Evolutionary conservation across 1,140 invertebrate species (phyloP), one percentile per base, ranked within the genome.

Genomic region (Tetramorium simillimum): DNA sequence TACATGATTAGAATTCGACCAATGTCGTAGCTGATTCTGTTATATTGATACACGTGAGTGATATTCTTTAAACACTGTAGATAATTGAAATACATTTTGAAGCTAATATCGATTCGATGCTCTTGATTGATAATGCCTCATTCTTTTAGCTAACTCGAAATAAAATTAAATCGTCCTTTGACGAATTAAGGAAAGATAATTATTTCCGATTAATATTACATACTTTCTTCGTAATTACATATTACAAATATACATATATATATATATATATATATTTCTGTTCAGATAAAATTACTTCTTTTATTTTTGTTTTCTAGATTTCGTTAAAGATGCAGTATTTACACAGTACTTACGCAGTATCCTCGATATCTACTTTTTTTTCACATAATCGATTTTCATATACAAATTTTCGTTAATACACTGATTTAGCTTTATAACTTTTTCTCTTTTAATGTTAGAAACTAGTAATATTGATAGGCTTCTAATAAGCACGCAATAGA

Each of bases 1-100:
- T 84, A 60, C 16, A 37, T 67, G 60, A 67, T 63, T 88, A 63
- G 65, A 28, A 89, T 67, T 88, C 51, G 28, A 58, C 78, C 28
- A 72, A 51, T 76, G 75, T 63, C 63, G 37, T 69, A 21, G 37
- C 46, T 86, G 78, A 89, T 75, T 77, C 43, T 46, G 10, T 62
- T 65, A 53, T 63, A 62, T 77, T 88, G 72, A 89, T 12, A 67
- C 37, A 28, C 10, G 33, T 33, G 21, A 46, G 12, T 33, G 28
- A 72, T 9, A 33, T 37, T 51, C 18, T 51, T 73, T 53, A n/a
- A 72, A 73, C 14, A 14, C 5, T 43, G 14, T 28, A 69, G 40
- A 46, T 69, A 69, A 67, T 12, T 46, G 18, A 10, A 46, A 69
- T 24, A 28, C 21, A 24, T 46, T 21, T 46, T 14, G 5, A 69